Percentiles rank a stretch among this genome's conserved stretches.
phyloP scores from a whole-genome alignment of 2,797 vertebrate genomes.

The Chiroxiphia lanceolata region DNA sequence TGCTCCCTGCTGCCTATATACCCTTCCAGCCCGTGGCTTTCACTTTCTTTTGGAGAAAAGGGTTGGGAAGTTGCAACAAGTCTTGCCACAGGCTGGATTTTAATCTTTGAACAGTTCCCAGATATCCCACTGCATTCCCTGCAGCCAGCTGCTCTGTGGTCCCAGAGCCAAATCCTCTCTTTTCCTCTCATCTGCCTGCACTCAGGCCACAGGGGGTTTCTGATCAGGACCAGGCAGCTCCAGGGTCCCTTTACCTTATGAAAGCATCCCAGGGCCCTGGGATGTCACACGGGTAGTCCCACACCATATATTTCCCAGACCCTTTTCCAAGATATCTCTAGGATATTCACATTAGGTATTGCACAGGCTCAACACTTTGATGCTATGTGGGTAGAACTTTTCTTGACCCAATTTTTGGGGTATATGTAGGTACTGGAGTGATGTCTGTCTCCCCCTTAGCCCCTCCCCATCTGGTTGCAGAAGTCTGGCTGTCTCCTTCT shows the following conservation, averaged over 20 bases:
- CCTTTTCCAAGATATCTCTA: background rate
- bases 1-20: background rate
- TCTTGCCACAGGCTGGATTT: background rate
- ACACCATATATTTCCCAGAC: background rate
- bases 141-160: background rate
- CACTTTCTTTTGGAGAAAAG: constrained; percentile 24
- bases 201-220: background rate
- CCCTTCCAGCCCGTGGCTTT: background rate
- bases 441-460: background rate
- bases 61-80: background rate
- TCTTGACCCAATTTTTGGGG: background rate
- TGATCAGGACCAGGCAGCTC: background rate
- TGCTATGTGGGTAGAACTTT: fast-evolving
- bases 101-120: background rate
- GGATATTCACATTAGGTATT: background rate
- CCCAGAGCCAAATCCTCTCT: background rate
- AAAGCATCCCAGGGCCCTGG: background rate
- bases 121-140: background rate
- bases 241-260: background rate
- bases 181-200: fast-evolving
- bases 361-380: background rate
- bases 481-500: background rate
- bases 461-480: fast-evolving
- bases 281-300: background rate
- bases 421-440: background rate